Evolutionary conservation across 2,888 invertebrate genomes (phyloP), one percentile per base, ranked within the genome.

Genomic region (Epirrhoe alternata): DNA sequence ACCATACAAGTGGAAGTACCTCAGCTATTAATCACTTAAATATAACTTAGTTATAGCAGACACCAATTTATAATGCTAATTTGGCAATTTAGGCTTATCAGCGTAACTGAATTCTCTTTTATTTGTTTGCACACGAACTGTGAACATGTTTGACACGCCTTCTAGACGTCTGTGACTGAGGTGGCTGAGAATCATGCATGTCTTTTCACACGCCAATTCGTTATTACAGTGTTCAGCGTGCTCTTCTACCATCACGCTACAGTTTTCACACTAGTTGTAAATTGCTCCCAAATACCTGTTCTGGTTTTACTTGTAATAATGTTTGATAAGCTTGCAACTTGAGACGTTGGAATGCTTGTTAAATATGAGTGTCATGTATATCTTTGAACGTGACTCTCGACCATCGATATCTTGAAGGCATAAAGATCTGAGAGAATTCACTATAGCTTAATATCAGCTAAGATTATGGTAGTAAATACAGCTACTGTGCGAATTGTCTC

Each of bases 1-100:
- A 58, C 38, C 38, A 42, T 12, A 42, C 50, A 38, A 54, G 61
- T 50, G 62, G 49, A n/a, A n/a, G n/a, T 62, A 55, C 51, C 24
- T 30, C 47, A 49, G 50, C 38, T 53, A 14, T 7, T 42, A 45
- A 64, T 55, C 42, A 12, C n/a, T 42, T 8, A 55, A 50, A 38
- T 54, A 63, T 47, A 33, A 55, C n/a, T 45, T 50, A 16, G 16
- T 4, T 16, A 42, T 8, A 53, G n/a, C 24, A 58, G 47, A 59
- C 53, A 35, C 38, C 16, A 30, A 50, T 50, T 54, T 42, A 42
- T 50, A 42, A 56, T 38, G 50, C 38, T 56, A 38, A 56, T 49
- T 61, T 62, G 12, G 38, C 38, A 57, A 45, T 38, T 42, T 38
- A 38, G 10, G 50, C 56, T 56, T 62, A 56, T 51, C 51, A 31